Evolutionary conservation across 2,888 invertebrate genomes (phyloP), one percentile per base, ranked within the genome.

Genomic region (Cataglyphis altisquamis): DNA sequence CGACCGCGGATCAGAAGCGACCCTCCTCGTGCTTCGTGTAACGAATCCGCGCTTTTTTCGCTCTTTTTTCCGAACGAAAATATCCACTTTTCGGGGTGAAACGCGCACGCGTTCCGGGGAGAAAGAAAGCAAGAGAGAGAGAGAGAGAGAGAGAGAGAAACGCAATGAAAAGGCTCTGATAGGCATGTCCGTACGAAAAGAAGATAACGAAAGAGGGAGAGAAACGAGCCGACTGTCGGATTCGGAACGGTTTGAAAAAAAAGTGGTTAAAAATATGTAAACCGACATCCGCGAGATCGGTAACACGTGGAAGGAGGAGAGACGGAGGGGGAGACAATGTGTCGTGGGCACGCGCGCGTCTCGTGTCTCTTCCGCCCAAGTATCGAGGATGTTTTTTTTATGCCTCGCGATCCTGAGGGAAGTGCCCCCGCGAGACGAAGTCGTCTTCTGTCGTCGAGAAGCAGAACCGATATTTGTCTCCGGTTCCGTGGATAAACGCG

Each of bases 41-140:
- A 93, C 94, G 94, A 94, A 94, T 94, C 93, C 91, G 89, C 91
- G 90, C 93, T 93, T 94, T 92, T 93, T 92, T 91, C 90, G 82
- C 74, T 77, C 67, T 67, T 85, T 90, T 89, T 88, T 74, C 83
- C 75, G 68, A 85, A 90, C 91, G 88, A 92, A 93, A 93, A 93
- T 94, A 93, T 92, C 91, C 88, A 91, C 87, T 90, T 93, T 93
- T 93, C 87, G 77, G 92, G 92, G 91, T 90, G 90, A 78, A 88
- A 82, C 68, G 75, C 78, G 77, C 77, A 63, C 84, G 68, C 83
- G 81, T 80, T 73, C 63, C 60, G 32, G 52, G 66, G 63, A 21
- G 75, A 60, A 55, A 18, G 64, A 36, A 45, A 63, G 12, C 29
- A 21, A 21, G 21, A 21, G 21, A 21, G 21, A 21, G 12, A 39